A percentile compares a stretch with the other conserved stretches of the same genome.
phyloP scores from a whole-genome alignment of 2,888 invertebrate species.

The Phyto melanocephala region DNA sequence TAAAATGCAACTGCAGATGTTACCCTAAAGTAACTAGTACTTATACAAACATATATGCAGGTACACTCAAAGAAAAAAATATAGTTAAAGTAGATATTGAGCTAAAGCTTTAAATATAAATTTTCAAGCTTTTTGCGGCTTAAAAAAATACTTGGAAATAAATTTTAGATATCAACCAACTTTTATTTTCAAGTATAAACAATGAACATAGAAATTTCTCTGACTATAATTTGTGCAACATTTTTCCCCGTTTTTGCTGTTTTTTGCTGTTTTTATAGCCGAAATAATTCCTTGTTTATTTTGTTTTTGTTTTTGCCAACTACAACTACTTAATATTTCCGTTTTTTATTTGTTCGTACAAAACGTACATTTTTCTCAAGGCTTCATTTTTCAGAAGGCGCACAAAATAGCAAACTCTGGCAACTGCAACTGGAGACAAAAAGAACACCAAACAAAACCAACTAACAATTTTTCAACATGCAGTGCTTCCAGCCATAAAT shows the following conservation, averaged over 20 bases:
- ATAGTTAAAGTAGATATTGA: background rate
- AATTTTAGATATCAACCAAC: background rate
- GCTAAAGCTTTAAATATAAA: background rate
- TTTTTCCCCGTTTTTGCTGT: background rate
- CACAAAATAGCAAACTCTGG: background rate
- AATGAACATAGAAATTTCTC: background rate
- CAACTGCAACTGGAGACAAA: background rate
- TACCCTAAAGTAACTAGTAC: background rate
- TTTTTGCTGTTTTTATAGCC: background rate
- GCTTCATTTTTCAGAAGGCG: conserved; percentile 34
- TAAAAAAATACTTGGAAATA: background rate
- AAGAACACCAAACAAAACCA: background rate
- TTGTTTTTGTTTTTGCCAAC: background rate
- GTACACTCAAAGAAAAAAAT: background rate
- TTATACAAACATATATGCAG: background rate
- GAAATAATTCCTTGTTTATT: conserved; percentile 35
- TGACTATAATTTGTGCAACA: background rate
- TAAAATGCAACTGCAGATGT: background rate
- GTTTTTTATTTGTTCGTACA: conserved; percentile 34
- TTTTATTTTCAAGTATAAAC: background rate
- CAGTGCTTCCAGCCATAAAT: conserved; percentile 37
- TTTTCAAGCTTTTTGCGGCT: background rate
- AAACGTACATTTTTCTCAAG: conserved; percentile 44
- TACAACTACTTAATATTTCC: conserved; percentile 47
- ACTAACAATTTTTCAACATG: conserved; percentile 13